phyloP scores from a whole-genome alignment of 2,113 vertebrate genomes.

The Dicrurus megarhynchus region DNA sequence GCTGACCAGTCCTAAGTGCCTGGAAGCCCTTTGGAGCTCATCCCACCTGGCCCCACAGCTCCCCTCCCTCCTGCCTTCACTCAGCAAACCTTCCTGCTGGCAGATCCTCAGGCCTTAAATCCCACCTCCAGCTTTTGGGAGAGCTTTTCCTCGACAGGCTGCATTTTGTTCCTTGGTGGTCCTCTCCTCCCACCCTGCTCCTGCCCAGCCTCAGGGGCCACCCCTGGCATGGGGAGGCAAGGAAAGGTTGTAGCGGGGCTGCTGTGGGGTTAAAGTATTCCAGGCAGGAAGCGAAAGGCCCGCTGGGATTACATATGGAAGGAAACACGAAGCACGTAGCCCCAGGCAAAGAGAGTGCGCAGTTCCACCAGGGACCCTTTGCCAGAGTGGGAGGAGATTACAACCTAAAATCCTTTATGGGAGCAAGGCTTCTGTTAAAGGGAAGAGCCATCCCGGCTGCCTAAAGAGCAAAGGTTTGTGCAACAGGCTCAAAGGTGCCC shows the following conservation, averaged over 20 bases:
- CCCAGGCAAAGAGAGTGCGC: background rate
- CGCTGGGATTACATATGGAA: conserved; percentile 15
- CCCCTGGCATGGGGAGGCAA: background rate
- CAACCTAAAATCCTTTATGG: background rate
- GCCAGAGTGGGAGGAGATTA: background rate
- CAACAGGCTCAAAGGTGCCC: background rate
- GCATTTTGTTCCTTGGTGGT: background rate
- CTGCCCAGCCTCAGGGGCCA: background rate
- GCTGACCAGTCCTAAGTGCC: background rate
- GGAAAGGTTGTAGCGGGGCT: background rate
- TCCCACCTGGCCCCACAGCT: background rate
- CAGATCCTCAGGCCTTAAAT: background rate
- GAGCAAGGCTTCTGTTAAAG: background rate
- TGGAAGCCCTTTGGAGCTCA: background rate
- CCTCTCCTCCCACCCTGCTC: background rate
- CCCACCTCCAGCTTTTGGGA: background rate
- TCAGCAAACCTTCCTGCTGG: background rate
- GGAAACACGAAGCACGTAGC: conserved; percentile 1
- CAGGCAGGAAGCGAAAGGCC: background rate
- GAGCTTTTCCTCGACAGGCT: background rate
- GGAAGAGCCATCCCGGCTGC: background rate
- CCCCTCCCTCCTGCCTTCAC: background rate
- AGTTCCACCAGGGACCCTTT: background rate
- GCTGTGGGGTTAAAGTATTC: background rate
- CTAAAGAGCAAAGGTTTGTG: background rate